Evolutionary conservation across 2,888 invertebrate genomes (phyloP), one percentile per base, ranked within the genome.

Genomic region (Buathra laborator): DNA sequence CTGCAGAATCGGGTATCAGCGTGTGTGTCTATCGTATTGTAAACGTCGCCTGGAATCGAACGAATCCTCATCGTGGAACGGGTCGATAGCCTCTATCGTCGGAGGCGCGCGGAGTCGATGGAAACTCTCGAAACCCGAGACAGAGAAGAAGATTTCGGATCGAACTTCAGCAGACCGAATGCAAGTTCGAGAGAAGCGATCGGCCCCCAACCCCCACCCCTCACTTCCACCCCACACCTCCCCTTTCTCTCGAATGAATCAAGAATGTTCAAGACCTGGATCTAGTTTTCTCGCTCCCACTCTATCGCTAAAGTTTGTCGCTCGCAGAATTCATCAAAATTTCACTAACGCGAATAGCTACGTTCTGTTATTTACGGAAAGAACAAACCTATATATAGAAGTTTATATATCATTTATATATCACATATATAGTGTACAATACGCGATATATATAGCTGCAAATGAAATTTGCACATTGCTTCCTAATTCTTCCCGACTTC

Each of bases 61-160:
- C 79, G 83, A 79, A 75, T 75, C 83, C 70, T 48, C 79, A 43
- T 75, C 74, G 32, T 32, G 24, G 62, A 64, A 29, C 51, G 24
- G 71, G 24, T 6, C 62, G 29, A 62, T 29, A 32, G 32, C 62
- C 29, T 7, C 32, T 4, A 62, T 32, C 62, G 62, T 62, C 62
- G 72, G 53, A 80, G 37, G 0, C 43, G 51, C 43, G 43, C 14
- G 2, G 10, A 48, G 68, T 29, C 6, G 56, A 46, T n/a, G 48
- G 19, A 37, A 71, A 64, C n/a, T n/a, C 44, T 19, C 16, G 37
- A 24, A 43, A 56, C 43, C 19, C 53, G 43, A n/a, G 51, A 29
- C 32, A 67, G 53, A 72, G 64, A 72, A 64, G 44, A 53, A 29
- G 51, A 44, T 29, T 53, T 37, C 37, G 32, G 44, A 12, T 53